These are phyloP conservation scores for Luscinia megarhynchos DNA, from an alignment of 2,797 vertebrate species.

Conservation along the genomic window DNA sequence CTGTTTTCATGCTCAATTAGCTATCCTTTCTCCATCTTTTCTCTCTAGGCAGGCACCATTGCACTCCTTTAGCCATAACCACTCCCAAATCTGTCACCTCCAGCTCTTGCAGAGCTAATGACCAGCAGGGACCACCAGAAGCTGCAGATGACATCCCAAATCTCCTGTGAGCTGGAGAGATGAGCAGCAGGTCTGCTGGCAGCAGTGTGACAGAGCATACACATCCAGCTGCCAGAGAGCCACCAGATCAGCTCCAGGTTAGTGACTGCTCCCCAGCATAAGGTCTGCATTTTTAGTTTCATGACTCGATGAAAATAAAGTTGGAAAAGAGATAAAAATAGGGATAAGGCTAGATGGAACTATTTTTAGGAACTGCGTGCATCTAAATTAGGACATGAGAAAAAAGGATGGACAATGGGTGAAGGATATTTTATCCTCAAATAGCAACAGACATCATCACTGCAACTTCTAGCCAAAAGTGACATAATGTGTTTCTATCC, in stretches of 20 bases:
- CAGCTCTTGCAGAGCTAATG: neutral
- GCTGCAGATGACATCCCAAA: neutral
- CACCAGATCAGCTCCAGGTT: neutral
- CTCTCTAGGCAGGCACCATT: neutral
- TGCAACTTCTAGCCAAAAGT: neutral
- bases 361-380: neutral
- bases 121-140: rapidly evolving
- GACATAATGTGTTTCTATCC: neutral
- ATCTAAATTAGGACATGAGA: neutral
- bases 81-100: neutral
- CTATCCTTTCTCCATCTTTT: neutral
- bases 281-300: neutral
- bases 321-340: neutral
- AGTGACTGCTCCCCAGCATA: neutral
- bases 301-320: neutral
- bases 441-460: neutral
- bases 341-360: neutral
- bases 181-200: neutral
- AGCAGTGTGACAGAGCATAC: neutral
- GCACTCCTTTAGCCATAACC: neutral
- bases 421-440: neutral
- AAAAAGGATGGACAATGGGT: neutral
- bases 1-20: neutral
- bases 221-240: neutral
- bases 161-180: neutral